Evolutionary conservation across 92 coral and sea anemone genomes (phyloP).

Genomic region (Phenganax stokvisi): DNA sequence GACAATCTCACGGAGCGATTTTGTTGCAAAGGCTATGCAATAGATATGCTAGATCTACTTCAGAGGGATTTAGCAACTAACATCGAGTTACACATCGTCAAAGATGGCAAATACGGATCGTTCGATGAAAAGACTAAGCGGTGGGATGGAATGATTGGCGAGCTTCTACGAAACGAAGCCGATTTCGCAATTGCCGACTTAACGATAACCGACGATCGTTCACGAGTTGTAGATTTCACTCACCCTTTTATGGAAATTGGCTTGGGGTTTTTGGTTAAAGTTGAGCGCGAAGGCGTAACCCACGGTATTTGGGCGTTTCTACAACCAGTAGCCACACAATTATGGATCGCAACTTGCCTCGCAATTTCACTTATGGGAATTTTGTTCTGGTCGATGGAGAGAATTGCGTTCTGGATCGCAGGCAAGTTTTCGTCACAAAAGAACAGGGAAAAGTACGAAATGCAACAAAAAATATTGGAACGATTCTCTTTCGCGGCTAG

Average conservation of each 20-base stretch:
- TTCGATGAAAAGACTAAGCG: slow-evolving; percentile 42
- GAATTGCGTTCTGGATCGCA: slow-evolving; percentile 22
- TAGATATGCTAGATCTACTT: slow-evolving; percentile 55
- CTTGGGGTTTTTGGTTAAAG: slow-evolving; percentile 46
- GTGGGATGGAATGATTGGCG: slow-evolving; percentile 79
- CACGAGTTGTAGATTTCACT: slow-evolving; percentile 56
- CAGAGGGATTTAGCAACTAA: slow-evolving; percentile 41
- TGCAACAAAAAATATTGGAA: not conserved
- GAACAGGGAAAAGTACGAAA: not conserved
- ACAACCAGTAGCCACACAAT: slow-evolving; percentile 25
- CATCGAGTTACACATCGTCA: slow-evolving; percentile 52
- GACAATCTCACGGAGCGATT: slow-evolving; percentile 1
- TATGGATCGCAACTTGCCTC: slow-evolving; percentile 11
- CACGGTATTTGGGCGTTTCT: slow-evolving; percentile 25
- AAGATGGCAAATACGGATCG: slow-evolving; percentile 65
- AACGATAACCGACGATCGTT: slow-evolving; percentile 59
- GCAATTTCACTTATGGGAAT: slow-evolving; percentile 26
- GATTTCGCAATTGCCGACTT: slow-evolving; percentile 62
- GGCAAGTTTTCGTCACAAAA: slow-evolving; percentile 16
- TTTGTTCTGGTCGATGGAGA: slow-evolving; percentile 28
- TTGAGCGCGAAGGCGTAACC: not conserved
- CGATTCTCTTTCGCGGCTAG: slow-evolving; percentile 26
- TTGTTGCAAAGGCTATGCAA: slow-evolving; percentile 62
- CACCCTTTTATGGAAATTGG: slow-evolving; percentile 65
- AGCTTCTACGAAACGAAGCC: slow-evolving; percentile 53